These are phyloP conservation scores for Drosophila macrothrix DNA, from an alignment of 2,888 invertebrate species.

Conservation along the genomic window DNA sequence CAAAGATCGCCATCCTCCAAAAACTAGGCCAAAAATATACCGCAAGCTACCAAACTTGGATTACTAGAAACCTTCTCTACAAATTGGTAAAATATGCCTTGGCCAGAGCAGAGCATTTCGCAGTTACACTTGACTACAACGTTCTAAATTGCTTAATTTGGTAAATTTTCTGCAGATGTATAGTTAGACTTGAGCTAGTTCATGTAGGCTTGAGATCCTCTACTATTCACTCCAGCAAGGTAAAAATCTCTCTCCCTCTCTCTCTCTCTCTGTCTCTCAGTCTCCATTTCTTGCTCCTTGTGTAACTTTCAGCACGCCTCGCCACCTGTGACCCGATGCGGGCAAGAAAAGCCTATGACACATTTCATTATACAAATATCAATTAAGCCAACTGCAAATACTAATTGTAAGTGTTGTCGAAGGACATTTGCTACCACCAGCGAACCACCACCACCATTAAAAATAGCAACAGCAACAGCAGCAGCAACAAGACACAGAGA, in stretches of 20 bases:
- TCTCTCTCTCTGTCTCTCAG: too few species aligned
- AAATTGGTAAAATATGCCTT: background rate
- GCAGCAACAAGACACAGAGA: conserved; percentile 16
- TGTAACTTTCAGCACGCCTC: background rate
- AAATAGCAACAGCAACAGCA: conserved; percentile 19
- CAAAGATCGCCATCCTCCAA: background rate
- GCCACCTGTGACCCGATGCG: conserved; percentile 59
- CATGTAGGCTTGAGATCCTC: background rate
- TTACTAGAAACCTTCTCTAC: background rate
- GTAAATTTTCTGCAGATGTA: background rate
- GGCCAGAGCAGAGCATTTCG: background rate
- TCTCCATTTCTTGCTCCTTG: background rate
- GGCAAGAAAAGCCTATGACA: conserved; percentile 71
- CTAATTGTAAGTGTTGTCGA: conserved; percentile 63
- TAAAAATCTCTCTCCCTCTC: background rate
- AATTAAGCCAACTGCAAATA: conserved; percentile 77
- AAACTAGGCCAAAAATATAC: background rate
- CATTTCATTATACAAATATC: conserved; percentile 80
- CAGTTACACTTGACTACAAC: background rate
- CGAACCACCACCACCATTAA: conserved; percentile 40
- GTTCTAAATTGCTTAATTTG: background rate
- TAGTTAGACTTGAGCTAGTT: background rate
- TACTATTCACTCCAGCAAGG: background rate
- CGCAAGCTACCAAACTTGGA: background rate
- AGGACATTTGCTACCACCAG: conserved; percentile 55